Base-by-base conservation (phyloP, 2,888 invertebrate species). In the Meghimatium bilineatum region DNA sequence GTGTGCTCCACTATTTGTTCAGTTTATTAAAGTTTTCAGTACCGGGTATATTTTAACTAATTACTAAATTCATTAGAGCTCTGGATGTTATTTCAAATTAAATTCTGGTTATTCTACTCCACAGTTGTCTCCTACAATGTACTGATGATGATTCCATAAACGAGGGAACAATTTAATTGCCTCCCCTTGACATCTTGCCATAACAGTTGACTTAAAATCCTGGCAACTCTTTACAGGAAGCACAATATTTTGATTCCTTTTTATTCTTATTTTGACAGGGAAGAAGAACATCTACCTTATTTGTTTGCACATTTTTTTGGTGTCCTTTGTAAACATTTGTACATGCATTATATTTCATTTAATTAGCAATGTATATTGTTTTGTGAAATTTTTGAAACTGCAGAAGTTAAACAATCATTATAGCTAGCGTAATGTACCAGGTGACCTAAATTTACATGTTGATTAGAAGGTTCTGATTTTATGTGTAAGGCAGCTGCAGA, bases 401-500 rank as follows among this genome's bases (percentile, higher is more conserved):
- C 71, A 23, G 6, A 10, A 36, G 71, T 38, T 72, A 23, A 3
- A 23, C 38, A 8, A 20, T n/a, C 52, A 17, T 29, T 32, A 29
- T 29, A 3, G 2, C 52, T 49, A 3, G 3, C 29, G 49, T 14
- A 20, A 36, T 52, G 52, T 49, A 32, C 8, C 32, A 52, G 12
- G 6, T 29, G 20, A 38, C 26, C 23, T 26, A 38, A 26, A 26
- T 26, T 38, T 26, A 71, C 36, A 71, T 38, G 20, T 26, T 71
- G 38, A 32, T 52, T 29, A 74, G 32, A 52, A 52, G 8, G 49
- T 44, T 8, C 44, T 17, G 20, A 52, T 74, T 74, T 77, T 12
- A 77, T 77, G 38, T 77, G 76, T 63, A 77, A 77, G 76, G 76
- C 76, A 77, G 76, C 63, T 36, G 76, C 76, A 63, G 76, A 77